phyloP scores from a whole-genome alignment of 2,888 invertebrate genomes.

The Hipparchia sbordonii region DNA sequence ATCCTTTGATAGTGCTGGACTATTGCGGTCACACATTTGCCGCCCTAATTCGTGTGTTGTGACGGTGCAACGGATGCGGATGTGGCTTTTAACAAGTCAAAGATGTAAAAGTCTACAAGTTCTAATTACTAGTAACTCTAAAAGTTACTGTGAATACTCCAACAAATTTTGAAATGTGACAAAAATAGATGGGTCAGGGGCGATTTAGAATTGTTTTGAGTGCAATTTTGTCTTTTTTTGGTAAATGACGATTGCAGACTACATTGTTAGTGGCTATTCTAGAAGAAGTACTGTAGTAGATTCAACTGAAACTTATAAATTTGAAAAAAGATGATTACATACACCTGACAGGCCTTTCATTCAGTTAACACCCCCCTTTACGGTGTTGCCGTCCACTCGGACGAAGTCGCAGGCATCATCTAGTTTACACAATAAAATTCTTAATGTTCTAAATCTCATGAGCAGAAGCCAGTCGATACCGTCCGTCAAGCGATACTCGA shows the following conservation, averaged over 20 bases:
- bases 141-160: not conserved
- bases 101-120: conserved; percentile 14
- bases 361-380: too few species aligned
- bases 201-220: not conserved
- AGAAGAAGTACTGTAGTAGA: not conserved
- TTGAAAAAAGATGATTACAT: too few species aligned
- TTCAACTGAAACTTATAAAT: not conserved
- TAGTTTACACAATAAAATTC: too few species aligned
- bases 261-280: too few species aligned
- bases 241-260: too few species aligned
- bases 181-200: not conserved
- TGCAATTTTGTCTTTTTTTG: too few species aligned
- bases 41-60: conserved; percentile 39
- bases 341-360: too few species aligned
- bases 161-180: not conserved
- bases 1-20: conserved; percentile 51
- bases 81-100: conserved; percentile 34
- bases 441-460: not conserved
- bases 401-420: too few species aligned
- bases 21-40: conserved; percentile 39
- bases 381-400: too few species aligned
- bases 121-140: not conserved
- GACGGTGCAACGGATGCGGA: conserved; percentile 33
- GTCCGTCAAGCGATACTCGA: conserved; percentile 7
- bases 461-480: conserved; percentile 6